A percentile compares a stretch with the other conserved stretches of the same genome.
These are phyloP conservation scores for Panulirus ornatus DNA, from an alignment of 1,140 invertebrate genomes.

Conservation along the genomic window DNA sequence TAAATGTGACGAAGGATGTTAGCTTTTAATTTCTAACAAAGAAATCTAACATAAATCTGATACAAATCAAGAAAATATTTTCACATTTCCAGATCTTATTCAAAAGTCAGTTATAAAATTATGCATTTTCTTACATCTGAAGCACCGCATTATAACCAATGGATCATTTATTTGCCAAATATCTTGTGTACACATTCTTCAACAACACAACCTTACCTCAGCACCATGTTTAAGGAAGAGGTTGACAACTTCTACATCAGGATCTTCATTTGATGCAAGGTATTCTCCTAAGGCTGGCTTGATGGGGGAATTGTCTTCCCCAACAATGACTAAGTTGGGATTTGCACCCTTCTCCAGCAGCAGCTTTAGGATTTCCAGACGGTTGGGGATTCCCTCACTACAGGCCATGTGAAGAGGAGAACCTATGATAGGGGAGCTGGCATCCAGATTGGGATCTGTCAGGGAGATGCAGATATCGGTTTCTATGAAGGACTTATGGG, in stretches of 20 bases:
- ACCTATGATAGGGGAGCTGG: slow-evolving; percentile 89
- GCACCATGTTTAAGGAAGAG: slow-evolving; percentile 89
- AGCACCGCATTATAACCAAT: no score
- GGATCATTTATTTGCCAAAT: no score
- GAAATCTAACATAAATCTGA: no score
- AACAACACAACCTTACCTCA: slow-evolving; percentile 80
- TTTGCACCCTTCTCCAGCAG: slow-evolving; percentile 87
- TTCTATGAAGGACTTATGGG: no score
- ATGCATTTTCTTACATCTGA: no score
- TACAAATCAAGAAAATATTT: no score
- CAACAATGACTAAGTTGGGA: slow-evolving; percentile 87
- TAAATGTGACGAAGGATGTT: no score
- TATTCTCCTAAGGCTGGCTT: slow-evolving; percentile 90
- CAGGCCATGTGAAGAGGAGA: slow-evolving; percentile 92
- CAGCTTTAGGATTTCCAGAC: slow-evolving; percentile 82
- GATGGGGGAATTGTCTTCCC: slow-evolving; percentile 84
- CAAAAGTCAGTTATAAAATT: no score
- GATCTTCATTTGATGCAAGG: slow-evolving; percentile 86
- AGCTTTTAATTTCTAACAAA: no score
- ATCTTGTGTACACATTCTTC: neutral
- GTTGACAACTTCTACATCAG: slow-evolving; percentile 84
- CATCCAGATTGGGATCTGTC: slow-evolving; percentile 89
- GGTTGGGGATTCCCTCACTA: slow-evolving; percentile 88
- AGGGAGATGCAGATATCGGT: neutral
- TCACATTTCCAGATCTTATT: no score